Conservation (phyloP, 2,888 invertebrate species). For the Cacoxenus indagator region DNA sequence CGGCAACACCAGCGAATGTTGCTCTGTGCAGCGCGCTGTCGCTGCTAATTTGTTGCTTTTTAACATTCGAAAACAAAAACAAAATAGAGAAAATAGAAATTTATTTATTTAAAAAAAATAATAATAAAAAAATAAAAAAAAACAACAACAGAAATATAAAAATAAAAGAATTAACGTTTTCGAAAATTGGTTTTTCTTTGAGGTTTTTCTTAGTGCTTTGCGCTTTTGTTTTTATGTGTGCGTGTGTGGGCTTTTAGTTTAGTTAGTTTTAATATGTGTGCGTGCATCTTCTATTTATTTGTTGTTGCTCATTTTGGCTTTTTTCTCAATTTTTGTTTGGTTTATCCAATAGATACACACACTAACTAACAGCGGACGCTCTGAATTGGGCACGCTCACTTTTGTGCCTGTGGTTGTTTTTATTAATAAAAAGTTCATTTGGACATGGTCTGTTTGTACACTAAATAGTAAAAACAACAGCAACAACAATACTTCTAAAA, state of each 20-base stretch:
- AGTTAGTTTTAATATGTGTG: no score
- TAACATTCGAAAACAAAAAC: slow-evolving; percentile 12
- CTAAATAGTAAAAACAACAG: no score
- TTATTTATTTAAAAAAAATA: slow-evolving; percentile 42
- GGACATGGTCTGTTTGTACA: slow-evolving; percentile 25
- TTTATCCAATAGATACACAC: slow-evolving; percentile 50
- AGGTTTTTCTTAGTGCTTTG: slow-evolving; percentile 35
- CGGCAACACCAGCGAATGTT: slow-evolving; percentile 27
- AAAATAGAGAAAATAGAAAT: slow-evolving; percentile 37
- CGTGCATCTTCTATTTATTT: slow-evolving; percentile 19
- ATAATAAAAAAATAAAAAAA: background rate
- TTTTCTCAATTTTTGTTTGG: slow-evolving; percentile 36
- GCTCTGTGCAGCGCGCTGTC: background rate
- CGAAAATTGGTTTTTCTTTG: slow-evolving; percentile 13
- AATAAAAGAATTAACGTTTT: background rate
- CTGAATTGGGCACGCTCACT: background rate
- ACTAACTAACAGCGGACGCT: slow-evolving; percentile 27
- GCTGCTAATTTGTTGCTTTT: background rate
- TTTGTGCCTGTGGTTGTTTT: slow-evolving; percentile 25
- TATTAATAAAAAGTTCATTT: slow-evolving; percentile 34
- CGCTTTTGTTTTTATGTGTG: background rate
- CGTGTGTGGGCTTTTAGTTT: no score
- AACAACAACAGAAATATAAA: background rate
- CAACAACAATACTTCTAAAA: background rate
- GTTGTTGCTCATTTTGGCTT: slow-evolving; percentile 29